Conservation (phyloP, 2,888 invertebrate species). For the Caenorhabditis angaria region DNA sequence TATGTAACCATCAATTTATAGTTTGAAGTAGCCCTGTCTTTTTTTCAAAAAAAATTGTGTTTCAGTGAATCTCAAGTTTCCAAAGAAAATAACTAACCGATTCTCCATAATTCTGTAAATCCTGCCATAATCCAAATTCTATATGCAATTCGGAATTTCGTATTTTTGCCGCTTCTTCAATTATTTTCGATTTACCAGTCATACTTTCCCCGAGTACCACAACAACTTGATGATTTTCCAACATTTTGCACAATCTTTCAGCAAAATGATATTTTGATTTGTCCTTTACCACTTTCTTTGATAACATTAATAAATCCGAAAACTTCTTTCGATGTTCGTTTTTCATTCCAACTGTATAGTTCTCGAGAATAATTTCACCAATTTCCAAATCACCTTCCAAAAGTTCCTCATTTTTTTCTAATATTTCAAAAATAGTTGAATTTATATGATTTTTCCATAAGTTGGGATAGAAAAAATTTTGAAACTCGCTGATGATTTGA, state of each 20-base stretch:
- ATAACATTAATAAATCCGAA: constrained; percentile 9
- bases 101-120: constrained; percentile 25
- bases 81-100: constrained; percentile 8
- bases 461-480: constrained; percentile 10
- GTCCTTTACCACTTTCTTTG: constrained; percentile 11
- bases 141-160: constrained; percentile 23
- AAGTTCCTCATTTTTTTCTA: constrained; percentile 14
- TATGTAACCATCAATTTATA: too few species aligned
- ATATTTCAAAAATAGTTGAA: constrained; percentile 5
- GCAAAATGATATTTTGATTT: constrained; percentile 22
- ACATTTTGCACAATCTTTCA: constrained; percentile 14
- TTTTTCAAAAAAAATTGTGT: not conserved
- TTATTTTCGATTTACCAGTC: constrained; percentile 31
- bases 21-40: too few species aligned
- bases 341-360: constrained; percentile 14
- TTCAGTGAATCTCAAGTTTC: too few species aligned
- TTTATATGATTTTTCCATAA: constrained; percentile 22
- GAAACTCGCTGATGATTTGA: constrained; percentile 24
- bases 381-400: constrained; percentile 9
- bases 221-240: constrained; percentile 28
- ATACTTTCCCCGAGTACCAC: constrained; percentile 23
- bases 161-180: constrained; percentile 18
- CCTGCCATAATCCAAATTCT: constrained; percentile 30
- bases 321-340: constrained; percentile 17
- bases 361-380: constrained; percentile 11